Conservation (phyloP, 2,113 vertebrate genomes). For the Pachycephala philippinensis region DNA sequence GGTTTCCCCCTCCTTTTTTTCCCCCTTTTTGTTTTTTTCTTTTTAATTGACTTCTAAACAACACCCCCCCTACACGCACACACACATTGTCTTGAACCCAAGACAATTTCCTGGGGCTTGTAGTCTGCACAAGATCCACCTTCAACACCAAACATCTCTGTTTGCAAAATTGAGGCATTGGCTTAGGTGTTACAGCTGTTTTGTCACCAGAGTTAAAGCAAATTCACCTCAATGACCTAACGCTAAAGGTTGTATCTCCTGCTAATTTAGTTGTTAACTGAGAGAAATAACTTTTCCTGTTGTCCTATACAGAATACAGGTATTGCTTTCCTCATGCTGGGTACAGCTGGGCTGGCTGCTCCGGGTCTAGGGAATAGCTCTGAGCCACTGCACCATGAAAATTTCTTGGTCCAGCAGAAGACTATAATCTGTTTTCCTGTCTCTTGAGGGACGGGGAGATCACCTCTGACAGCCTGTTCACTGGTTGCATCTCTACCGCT, state of each 20-base stretch:
- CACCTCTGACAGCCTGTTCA: not conserved
- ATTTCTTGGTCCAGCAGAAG: not conserved
- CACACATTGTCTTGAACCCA: not conserved
- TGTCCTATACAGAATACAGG: not conserved
- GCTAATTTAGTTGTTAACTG: not conserved
- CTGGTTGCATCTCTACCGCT: not conserved
- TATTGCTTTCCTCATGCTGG: not conserved
- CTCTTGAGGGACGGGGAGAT: fast-evolving
- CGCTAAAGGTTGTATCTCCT: not conserved
- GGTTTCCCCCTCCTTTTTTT: not conserved
- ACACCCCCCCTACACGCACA: fast-evolving
- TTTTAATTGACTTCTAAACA: not conserved
- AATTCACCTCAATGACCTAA: not conserved
- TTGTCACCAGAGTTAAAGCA: not conserved
- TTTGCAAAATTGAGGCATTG: not conserved
- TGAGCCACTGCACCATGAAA: not conserved
- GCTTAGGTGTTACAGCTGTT: not conserved
- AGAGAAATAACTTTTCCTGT: not conserved
- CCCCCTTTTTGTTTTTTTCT: not conserved
- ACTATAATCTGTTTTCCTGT: not conserved
- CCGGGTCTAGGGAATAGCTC: not conserved
- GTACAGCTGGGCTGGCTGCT: not conserved
- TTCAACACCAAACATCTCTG: not conserved
- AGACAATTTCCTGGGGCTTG: not conserved
- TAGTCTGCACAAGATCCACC: fast-evolving